Evolutionary conservation across 1,140 invertebrate genomes (phyloP).

Genomic region (Cherax quadricarinatus): DNA sequence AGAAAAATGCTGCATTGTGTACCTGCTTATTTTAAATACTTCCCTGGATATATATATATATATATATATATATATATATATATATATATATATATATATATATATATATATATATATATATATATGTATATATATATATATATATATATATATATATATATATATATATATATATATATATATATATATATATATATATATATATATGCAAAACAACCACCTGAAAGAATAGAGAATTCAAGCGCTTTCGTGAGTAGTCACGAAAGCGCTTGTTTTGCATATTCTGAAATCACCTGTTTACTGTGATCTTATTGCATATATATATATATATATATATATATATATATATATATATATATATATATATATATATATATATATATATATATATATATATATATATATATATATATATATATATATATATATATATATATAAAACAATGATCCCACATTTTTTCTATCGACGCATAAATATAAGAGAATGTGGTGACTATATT

Average conservation of each 20-base stretch:
- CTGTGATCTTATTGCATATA: no score
- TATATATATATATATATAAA: conserved; percentile 21
- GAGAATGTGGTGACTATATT: no score
- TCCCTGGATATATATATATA: background rate
- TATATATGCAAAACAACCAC: no score
- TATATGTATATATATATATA: conserved; percentile 34
- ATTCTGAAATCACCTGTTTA: no score
- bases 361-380: background rate
- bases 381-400: background rate
- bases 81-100: conserved; percentile 34
- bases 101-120: conserved; percentile 43
- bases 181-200: conserved; percentile 26
- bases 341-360: no score
- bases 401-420: conserved; percentile 26
- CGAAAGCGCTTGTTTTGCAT: no score
- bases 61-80: conserved; percentile 27
- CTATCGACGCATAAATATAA: no score
- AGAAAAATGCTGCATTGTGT: no score
- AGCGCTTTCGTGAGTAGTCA: no score
- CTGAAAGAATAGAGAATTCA: no score
- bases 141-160: conserved; percentile 19
- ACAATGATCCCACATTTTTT: no score
- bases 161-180: conserved; percentile 28
- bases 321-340: background rate
- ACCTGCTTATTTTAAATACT: background rate